Evolutionary conservation across 2,888 invertebrate species (phyloP).

Genomic region (Crossocerus cetratus): DNA sequence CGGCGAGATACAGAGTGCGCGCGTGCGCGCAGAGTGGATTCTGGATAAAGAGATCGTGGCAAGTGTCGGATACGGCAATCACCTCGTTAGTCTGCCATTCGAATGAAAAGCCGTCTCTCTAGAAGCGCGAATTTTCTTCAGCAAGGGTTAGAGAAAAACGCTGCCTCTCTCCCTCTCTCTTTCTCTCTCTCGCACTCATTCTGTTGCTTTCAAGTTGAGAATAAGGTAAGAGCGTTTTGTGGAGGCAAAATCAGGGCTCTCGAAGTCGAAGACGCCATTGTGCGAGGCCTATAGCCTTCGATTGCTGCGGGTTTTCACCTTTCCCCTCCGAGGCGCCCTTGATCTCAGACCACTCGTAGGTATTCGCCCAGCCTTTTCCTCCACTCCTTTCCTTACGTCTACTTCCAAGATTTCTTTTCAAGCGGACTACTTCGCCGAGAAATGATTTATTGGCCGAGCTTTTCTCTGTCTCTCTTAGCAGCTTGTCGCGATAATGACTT

Average conservation of each 20-base stretch:
- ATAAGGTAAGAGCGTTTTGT: slow-evolving; percentile 51
- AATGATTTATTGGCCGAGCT: slow-evolving; percentile 6
- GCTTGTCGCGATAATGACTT: background rate
- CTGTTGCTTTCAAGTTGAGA: slow-evolving; percentile 21
- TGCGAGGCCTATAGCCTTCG: slow-evolving; percentile 46
- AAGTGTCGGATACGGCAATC: slow-evolving; percentile 33
- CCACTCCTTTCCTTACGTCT: slow-evolving; percentile 1
- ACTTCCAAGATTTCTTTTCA: slow-evolving; percentile 24
- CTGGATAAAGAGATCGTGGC: slow-evolving; percentile 2
- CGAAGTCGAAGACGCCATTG: slow-evolving; percentile 49
- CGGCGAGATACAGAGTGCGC: too few species aligned
- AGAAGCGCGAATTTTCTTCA: slow-evolving; percentile 32
- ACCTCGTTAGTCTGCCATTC: slow-evolving; percentile 50
- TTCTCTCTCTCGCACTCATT: too few species aligned
- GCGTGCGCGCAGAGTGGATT: too few species aligned
- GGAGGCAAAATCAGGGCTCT: slow-evolving; percentile 44
- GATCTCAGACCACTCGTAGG: too few species aligned
- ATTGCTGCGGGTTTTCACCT: slow-evolving; percentile 51
- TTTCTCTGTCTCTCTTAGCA: too few species aligned
- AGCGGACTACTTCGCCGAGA: background rate
- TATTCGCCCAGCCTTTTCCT: background rate
- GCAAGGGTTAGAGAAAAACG: slow-evolving; percentile 34
- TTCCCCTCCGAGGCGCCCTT: background rate
- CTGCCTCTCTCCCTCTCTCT: too few species aligned
- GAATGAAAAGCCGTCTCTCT: slow-evolving; percentile 35